Percentiles rank a stretch among this genome's conserved stretches.
Conservation (phyloP, 2,113 vertebrate species). For the Psilopogon haemacephalus region DNA sequence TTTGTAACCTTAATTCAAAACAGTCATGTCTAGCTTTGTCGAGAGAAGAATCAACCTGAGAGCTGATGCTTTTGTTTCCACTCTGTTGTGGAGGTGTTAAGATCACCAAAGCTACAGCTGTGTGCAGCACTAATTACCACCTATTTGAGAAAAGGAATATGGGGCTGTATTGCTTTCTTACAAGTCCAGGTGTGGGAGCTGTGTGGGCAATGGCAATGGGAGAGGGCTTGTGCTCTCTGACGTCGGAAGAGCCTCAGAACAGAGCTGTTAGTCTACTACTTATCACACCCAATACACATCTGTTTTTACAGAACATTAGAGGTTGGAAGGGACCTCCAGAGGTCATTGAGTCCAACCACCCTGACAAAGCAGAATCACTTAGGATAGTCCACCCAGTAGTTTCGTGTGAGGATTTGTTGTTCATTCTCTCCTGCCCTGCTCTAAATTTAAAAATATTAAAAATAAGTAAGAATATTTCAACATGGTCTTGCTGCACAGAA, state of each 20-base stretch:
- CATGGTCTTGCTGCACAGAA: not conserved
- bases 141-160: not conserved
- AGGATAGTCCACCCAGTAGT: too few relatives aligned
- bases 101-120: not conserved
- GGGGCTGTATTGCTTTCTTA: not conserved
- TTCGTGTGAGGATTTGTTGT: not conserved
- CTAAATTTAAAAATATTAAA: not conserved
- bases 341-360: too few relatives aligned
- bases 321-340: too few relatives aligned
- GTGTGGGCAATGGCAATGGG: not conserved
- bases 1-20: slow-evolving; percentile 7
- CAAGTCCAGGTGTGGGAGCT: not conserved
- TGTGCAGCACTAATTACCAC: not conserved
- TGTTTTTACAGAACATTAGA: not conserved
- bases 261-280: not conserved
- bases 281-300: not conserved
- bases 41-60: not conserved
- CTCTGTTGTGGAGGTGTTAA: not conserved
- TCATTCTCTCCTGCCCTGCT: not conserved
- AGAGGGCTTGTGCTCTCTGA: not conserved
- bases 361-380: too few relatives aligned
- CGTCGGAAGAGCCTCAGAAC: not conserved
- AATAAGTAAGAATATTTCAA: not conserved
- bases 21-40: not conserved
- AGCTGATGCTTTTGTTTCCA: not conserved